phyloP scores from a whole-genome alignment of 2,888 invertebrate species.

The Craniophora ligustri region DNA sequence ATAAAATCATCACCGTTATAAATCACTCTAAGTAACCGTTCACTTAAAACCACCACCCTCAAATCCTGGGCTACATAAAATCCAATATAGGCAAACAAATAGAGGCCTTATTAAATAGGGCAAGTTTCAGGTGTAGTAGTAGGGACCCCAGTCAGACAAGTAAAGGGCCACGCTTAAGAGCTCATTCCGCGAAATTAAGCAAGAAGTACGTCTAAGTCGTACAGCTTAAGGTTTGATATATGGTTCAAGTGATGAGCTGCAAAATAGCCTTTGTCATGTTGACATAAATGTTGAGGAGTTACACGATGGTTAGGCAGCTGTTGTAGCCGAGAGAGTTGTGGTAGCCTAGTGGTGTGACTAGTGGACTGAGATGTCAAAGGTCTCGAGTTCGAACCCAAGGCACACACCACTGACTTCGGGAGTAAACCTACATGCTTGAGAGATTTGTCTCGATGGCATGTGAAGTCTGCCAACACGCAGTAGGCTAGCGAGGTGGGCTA shows the following conservation, averaged over 20 bases:
- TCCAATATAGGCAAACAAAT: conserved; percentile 54
- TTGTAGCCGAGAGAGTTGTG: too few species aligned
- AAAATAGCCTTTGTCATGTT: conserved; percentile 31
- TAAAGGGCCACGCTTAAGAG: conserved; percentile 77
- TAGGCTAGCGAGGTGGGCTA: too few species aligned
- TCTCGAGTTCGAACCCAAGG: too few species aligned
- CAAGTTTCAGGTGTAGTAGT: conserved; percentile 59
- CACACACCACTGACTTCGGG: too few species aligned
- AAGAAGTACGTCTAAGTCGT: conserved; percentile 77
- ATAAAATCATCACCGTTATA: conserved; percentile 11
- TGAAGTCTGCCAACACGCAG: too few species aligned
- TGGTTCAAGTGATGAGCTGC: conserved; percentile 35
- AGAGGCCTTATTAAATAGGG: conserved; percentile 52
- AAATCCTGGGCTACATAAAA: conserved; percentile 52
- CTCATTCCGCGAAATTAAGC: conserved; percentile 85
- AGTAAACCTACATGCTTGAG: too few species aligned
- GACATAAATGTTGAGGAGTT: too few species aligned
- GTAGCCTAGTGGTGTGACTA: too few species aligned
- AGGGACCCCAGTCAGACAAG: conserved; percentile 69
- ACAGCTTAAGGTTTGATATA: conserved; percentile 67
- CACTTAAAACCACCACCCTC: conserved; percentile 36
- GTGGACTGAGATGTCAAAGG: too few species aligned
- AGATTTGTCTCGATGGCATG: too few species aligned
- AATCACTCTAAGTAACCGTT: conserved; percentile 32
- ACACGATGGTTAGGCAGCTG: background rate